Evolutionary conservation across 2,888 invertebrate species (phyloP), one percentile per base, ranked within the genome.

Genomic region (Agrilus mali): DNA sequence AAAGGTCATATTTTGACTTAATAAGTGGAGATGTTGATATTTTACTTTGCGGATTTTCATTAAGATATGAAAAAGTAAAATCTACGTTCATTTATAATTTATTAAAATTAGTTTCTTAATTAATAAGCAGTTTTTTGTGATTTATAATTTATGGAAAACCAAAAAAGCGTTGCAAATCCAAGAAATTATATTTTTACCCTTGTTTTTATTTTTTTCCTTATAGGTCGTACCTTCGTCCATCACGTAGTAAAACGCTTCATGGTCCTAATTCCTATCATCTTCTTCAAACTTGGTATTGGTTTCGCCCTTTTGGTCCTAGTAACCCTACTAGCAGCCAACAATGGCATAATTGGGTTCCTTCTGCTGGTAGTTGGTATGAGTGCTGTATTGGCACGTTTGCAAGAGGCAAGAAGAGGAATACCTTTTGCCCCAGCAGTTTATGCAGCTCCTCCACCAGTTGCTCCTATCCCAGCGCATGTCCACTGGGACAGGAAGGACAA

Each of bases 211-310:
- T n/a, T n/a, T n/a, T n/a, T n/a, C n/a, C n/a, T n/a, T n/a, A 36
- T 47, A 68, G 75, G 78, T 54, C 75, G 84, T 53, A 84, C 83
- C 46, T 78, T 84, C 53, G 82, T 81, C 22, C 81, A 81, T 61
- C 80, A 80, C 60, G 77, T 80, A 12, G 64, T 82, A 50, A 81
- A 82, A 55, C 70, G 82, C 22, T 71, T 84, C 40, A 79, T 80
- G 47, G 76, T 83, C 59, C 77, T 82, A 33, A 68, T 84, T 53
- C 73, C 84, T 36, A 82, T 82, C 0, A 78, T 82, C 44, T 82
- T 83, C 70, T 84, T 82, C 68, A 82, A 84, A 43, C 62, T 84
- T 54, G 85, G 85, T 15, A 79, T 84, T 40, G 82, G 82, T 44
- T 82, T 83, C 40, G 83, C 83, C 1, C 67, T 84, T 39, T 64